A percentile compares a stretch with the other conserved stretches of the same genome.
phyloP scores from a whole-genome alignment of 2,888 invertebrate species.

The Cantharis lateralis region DNA sequence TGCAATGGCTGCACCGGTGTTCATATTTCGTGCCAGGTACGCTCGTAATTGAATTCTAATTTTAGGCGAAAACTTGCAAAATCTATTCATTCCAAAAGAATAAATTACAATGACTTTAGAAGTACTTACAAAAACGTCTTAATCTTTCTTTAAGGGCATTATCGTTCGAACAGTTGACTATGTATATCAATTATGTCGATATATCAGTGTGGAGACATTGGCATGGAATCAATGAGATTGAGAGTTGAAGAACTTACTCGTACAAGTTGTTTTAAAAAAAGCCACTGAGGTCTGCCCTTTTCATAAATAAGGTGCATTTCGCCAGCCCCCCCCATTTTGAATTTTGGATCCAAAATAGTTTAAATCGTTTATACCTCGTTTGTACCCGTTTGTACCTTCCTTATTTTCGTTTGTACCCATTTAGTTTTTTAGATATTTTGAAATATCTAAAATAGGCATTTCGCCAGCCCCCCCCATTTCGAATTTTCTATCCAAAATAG shows the following conservation, averaged over 20 bases:
- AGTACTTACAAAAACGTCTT: not conserved
- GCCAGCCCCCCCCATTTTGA: too few species aligned
- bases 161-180: not conserved
- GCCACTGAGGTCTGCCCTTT: too few species aligned
- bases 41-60: conserved; percentile 38
- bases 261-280: not conserved
- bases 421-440: too few species aligned
- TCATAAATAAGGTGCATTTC: too few species aligned
- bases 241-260: not conserved
- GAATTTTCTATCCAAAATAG: too few species aligned
- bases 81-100: not conserved
- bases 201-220: not conserved
- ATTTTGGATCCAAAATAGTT: too few species aligned
- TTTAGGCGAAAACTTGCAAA: conserved; percentile 28
- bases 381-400: too few species aligned
- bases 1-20: conserved; percentile 28
- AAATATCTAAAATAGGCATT: too few species aligned
- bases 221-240: not conserved
- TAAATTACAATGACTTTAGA: not conserved
- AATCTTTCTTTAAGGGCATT: not conserved
- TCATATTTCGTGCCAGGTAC: conserved; percentile 35
- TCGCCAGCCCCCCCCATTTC: too few species aligned
- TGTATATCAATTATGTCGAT: not conserved
- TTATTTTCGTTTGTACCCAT: too few species aligned
- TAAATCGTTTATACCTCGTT: too few species aligned